Evolutionary conservation across 2,888 invertebrate genomes (phyloP).

Genomic region (Xestia c-nigrum): DNA sequence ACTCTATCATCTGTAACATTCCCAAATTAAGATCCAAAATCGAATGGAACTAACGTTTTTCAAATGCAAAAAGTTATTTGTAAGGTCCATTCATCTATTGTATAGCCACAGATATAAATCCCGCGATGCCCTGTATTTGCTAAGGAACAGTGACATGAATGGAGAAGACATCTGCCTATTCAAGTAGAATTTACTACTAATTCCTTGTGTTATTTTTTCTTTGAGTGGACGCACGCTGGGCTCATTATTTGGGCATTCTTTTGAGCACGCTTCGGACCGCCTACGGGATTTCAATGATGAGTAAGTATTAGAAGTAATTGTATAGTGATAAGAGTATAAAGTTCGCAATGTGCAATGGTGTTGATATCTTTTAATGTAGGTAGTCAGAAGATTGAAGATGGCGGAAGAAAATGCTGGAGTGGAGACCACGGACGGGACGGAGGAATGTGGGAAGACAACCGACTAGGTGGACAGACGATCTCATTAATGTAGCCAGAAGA

Average conservation of each 20-base stretch:
- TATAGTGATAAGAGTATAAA: neutral
- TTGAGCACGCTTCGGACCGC: constrained; percentile 42
- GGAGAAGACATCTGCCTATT: constrained; percentile 63
- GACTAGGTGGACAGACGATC: too few relatives aligned
- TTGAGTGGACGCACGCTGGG: constrained; percentile 68
- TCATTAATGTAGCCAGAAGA: too few relatives aligned
- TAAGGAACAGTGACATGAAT: constrained; percentile 60
- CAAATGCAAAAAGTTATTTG: constrained; percentile 24
- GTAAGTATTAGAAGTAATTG: constrained; percentile 6
- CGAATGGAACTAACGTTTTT: neutral
- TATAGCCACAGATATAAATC: constrained; percentile 59
- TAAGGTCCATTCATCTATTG: constrained; percentile 38
- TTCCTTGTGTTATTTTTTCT: constrained; percentile 60
- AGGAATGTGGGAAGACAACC: too few relatives aligned
- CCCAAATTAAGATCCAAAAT: constrained; percentile 19
- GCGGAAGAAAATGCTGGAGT: too few relatives aligned
- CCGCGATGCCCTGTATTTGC: constrained; percentile 57
- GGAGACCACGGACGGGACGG: too few relatives aligned
- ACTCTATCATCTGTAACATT: neutral
- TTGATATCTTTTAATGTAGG: neutral
- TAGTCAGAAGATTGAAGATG: too few relatives aligned
- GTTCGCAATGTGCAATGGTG: neutral
- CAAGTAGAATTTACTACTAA: constrained; percentile 65
- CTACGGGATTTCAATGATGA: constrained; percentile 42
- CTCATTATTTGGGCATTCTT: constrained; percentile 47